Percentiles rank a stretch among this genome's conserved stretches.
These are phyloP conservation scores for Channa striata DNA, from an alignment of 2,797 vertebrate species.

Conservation along the genomic window DNA sequence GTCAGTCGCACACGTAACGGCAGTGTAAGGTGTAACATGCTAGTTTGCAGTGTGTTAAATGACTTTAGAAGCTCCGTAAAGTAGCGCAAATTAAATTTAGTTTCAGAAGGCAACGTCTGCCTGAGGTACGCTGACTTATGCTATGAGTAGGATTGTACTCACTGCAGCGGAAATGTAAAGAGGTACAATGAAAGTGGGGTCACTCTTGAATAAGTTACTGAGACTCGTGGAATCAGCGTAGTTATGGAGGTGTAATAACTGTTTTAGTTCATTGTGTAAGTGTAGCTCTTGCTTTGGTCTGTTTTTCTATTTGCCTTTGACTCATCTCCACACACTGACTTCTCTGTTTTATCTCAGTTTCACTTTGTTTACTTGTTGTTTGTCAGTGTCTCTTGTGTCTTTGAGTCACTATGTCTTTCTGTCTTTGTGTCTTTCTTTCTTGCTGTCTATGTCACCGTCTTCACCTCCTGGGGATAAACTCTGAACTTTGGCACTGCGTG, in stretches of 20 bases:
- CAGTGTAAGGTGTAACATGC: slow-evolving; percentile 2
- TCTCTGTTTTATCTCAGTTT: slow-evolving; percentile 40
- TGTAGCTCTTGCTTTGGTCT: not conserved
- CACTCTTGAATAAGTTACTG: not conserved
- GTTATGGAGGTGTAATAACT: not conserved
- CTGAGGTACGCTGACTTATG: not conserved
- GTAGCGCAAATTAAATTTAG: not conserved
- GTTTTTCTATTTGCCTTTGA: slow-evolving; percentile 27
- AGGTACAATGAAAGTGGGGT: not conserved
- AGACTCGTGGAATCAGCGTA: not conserved
- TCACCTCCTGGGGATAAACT: not conserved
- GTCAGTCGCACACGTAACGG: slow-evolving; percentile 11
- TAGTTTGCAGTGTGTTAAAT: slow-evolving; percentile 1
- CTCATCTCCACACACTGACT: slow-evolving; percentile 2
- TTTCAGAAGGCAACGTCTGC: too few relatives aligned
- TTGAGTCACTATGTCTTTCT: not conserved
- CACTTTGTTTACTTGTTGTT: slow-evolving; percentile 37
- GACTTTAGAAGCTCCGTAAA: not conserved
- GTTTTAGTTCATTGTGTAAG: not conserved
- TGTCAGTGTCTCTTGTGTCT: slow-evolving; percentile 13
- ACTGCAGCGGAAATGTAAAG: not conserved
- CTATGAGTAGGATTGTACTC: not conserved
- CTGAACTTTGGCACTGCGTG: not conserved
- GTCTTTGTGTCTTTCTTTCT: not conserved
- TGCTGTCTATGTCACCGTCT: not conserved